Percentiles rank a stretch among this genome's conserved stretches.
phyloP scores from a whole-genome alignment of 2,113 vertebrate species.

The Andinoacara biseriatus region DNA sequence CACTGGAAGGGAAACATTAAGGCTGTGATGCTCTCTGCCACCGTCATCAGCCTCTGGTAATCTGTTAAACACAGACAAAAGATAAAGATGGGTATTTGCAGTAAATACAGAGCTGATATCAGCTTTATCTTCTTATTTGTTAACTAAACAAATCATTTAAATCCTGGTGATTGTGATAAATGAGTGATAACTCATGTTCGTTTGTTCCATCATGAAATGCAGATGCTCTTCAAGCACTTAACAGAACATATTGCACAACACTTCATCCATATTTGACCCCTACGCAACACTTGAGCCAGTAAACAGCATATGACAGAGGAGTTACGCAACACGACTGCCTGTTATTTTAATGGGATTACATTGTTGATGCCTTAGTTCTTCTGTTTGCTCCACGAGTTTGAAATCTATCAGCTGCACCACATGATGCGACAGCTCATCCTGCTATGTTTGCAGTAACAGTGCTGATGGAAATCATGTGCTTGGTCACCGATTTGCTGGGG shows the following conservation, averaged over 20 bases:
- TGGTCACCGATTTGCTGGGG: background rate
- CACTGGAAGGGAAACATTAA: slow-evolving; percentile 97
- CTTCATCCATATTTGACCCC: background rate
- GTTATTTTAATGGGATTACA: background rate
- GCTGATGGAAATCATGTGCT: background rate
- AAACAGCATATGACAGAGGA: background rate
- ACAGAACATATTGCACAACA: background rate
- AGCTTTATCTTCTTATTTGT: background rate
- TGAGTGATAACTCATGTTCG: background rate
- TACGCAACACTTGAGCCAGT: background rate
- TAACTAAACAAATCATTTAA: background rate
- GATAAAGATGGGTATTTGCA: background rate
- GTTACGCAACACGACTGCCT: background rate
- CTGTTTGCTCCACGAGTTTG: background rate
- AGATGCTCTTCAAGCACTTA: background rate
- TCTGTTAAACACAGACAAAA: slow-evolving; percentile 78
- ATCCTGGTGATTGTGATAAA: background rate
- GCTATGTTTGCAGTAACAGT: background rate
- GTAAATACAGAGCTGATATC: background rate
- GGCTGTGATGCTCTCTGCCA: slow-evolving; percentile 95
- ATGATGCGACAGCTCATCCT: background rate
- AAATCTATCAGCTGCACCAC: background rate
- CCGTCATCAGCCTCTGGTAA: slow-evolving; percentile 96
- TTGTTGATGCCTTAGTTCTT: background rate
- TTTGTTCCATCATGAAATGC: background rate